Conservation (phyloP, 2,888 invertebrate genomes). For the Nebria salina region DNA sequence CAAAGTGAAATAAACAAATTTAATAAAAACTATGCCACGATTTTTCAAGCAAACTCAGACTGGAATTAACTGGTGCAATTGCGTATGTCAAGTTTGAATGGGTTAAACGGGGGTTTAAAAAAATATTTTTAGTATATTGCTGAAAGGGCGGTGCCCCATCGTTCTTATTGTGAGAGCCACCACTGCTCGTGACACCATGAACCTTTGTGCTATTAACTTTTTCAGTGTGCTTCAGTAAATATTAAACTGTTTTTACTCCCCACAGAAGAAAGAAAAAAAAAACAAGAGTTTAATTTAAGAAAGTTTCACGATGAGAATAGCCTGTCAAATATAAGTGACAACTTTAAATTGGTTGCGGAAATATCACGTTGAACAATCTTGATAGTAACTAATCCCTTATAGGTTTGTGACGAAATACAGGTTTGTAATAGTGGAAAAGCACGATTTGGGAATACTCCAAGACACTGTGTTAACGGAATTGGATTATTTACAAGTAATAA, state of each 20-base stretch:
- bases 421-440: background rate
- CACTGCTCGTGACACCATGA: background rate
- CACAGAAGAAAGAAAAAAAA: constrained; percentile 36
- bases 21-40: too few relatives aligned
- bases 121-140: background rate
- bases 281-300: constrained; percentile 45
- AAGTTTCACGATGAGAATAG: constrained; percentile 40
- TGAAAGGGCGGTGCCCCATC: background rate
- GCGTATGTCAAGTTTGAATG: background rate
- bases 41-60: background rate
- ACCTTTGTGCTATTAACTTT: constrained; percentile 36
- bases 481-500: background rate
- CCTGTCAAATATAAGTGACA: constrained; percentile 47
- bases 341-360: constrained; percentile 47
- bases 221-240: constrained; percentile 40
- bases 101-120: background rate
- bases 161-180: background rate
- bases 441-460: background rate
- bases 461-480: background rate
- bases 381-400: constrained; percentile 37
- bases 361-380: constrained; percentile 46
- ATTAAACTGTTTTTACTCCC: constrained; percentile 19
- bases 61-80: background rate
- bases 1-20: too few relatives aligned
- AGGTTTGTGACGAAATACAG: constrained; percentile 32